These are phyloP conservation scores for Drosophila willistoni DNA, from an alignment of 1,140 invertebrate species.

Conservation along the genomic window DNA sequence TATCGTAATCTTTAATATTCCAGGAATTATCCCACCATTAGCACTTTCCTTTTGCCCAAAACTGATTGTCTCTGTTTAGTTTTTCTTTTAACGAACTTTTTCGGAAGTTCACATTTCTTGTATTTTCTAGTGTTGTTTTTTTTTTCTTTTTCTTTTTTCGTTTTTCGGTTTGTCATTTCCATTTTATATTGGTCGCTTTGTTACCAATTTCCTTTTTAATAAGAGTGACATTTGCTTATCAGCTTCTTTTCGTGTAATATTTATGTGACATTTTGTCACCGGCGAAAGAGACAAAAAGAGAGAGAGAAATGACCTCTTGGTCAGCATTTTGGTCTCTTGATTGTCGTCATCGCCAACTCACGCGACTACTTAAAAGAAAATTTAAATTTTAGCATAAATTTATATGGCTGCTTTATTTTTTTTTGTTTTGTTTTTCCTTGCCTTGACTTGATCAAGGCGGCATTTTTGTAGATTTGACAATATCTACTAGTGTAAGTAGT, in stretches of 20 bases:
- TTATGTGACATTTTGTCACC: slow-evolving; percentile 78
- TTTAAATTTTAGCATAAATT: slow-evolving; percentile 81
- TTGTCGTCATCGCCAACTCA: background rate
- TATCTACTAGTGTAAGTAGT: slow-evolving; percentile 26
- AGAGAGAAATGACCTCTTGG: slow-evolving; percentile 53
- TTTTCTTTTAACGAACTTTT: slow-evolving; percentile 17
- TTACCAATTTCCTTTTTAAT: slow-evolving; percentile 63
- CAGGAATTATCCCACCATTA: too few species aligned
- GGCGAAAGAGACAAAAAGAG: background rate
- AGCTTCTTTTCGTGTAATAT: slow-evolving; percentile 67
- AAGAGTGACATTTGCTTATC: slow-evolving; percentile 75
- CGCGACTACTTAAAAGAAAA: slow-evolving; percentile 64
- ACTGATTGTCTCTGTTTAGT: slow-evolving; percentile 17
- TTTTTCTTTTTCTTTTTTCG: slow-evolving; percentile 31
- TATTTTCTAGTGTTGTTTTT: slow-evolving; percentile 43
- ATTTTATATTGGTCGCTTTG: slow-evolving; percentile 58
- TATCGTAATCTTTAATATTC: too few species aligned
- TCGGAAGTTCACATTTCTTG: slow-evolving; percentile 41
- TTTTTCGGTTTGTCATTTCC: slow-evolving; percentile 50
- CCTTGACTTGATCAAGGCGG: slow-evolving; percentile 37
- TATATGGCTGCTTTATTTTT: slow-evolving; percentile 47
- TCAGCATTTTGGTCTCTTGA: slow-evolving; percentile 16
- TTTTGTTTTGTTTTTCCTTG: background rate
- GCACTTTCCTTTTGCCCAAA: too few species aligned
- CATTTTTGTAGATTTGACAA: slow-evolving; percentile 33